phyloP scores from a whole-genome alignment of 2,888 invertebrate genomes.

The Silvanus unidentatus region DNA sequence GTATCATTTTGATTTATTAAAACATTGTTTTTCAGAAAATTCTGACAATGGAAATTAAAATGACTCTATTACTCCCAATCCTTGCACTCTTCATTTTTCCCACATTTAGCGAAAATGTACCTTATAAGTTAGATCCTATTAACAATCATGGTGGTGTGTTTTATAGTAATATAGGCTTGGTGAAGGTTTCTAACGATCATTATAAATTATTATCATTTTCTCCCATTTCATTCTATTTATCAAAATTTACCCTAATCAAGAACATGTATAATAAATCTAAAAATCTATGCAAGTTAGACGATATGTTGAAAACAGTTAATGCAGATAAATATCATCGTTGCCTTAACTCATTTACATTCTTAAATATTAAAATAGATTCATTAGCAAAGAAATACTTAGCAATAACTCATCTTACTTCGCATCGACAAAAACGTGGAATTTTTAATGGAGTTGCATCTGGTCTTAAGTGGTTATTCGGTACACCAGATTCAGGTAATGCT shows the following conservation, averaged over 20 bases:
- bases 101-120: no score
- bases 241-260: not conserved
- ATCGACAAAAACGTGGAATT: not conserved
- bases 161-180: not conserved
- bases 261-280: not conserved
- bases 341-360: not conserved
- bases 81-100: no score
- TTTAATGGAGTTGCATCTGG: not conserved
- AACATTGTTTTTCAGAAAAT: no score
- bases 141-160: not conserved
- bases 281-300: not conserved
- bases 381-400: not conserved
- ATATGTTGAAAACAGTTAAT: not conserved
- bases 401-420: not conserved
- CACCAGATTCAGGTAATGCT: not conserved
- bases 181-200: not conserved
- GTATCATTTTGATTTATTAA: constrained; percentile 1
- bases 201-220: not conserved
- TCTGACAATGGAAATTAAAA: no score
- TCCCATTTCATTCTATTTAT: not conserved
- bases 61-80: no score
- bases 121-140: no score
- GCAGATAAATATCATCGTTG: not conserved
- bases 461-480: not conserved
- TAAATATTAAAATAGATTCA: not conserved